These are phyloP conservation scores for Esox lucius DNA, from an alignment of 2,797 vertebrate species.

Conservation along the genomic window DNA sequence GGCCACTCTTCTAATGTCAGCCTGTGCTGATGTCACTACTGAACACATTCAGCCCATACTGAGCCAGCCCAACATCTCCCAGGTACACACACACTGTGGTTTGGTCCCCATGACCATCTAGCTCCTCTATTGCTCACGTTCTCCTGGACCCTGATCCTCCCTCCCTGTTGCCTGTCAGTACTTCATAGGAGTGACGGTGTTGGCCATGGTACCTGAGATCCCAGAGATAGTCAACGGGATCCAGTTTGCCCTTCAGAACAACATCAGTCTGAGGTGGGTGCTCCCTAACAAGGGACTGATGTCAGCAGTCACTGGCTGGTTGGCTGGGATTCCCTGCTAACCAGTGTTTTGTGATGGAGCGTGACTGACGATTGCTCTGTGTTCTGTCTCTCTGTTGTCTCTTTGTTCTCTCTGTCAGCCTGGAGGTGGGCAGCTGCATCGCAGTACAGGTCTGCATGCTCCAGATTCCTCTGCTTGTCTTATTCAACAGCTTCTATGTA, in stretches of 20 bases:
- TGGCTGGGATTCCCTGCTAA: not conserved
- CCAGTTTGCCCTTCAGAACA: conserved; percentile 90
- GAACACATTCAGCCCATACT: conserved; percentile 90
- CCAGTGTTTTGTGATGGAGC: not conserved
- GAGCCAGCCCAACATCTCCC: conserved; percentile 80
- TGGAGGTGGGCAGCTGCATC: conserved; percentile 88
- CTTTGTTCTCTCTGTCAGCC: conserved; percentile 61
- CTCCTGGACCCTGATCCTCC: not conserved
- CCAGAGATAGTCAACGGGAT: conserved; percentile 90
- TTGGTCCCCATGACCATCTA: not conserved
- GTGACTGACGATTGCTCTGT: not conserved
- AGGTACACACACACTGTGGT: conserved; percentile 63
- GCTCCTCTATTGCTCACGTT: not conserved
- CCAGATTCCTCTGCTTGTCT: conserved; percentile 88
- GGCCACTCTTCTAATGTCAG: conserved; percentile 84
- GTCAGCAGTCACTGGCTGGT: not conserved
- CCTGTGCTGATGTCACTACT: conserved; percentile 85
- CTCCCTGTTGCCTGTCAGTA: conserved; percentile 70
- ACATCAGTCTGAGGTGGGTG: conserved; percentile 86
- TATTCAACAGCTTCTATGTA: conserved; percentile 87
- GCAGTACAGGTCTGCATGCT: conserved; percentile 94
- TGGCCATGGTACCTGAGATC: conserved; percentile 89
- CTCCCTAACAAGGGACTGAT: not conserved
- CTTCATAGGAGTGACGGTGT: conserved; percentile 85
- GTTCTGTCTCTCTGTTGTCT: not conserved